These are phyloP conservation scores for Caligus rogercresseyi DNA, from an alignment of 1,140 invertebrate species.

Conservation along the genomic window DNA sequence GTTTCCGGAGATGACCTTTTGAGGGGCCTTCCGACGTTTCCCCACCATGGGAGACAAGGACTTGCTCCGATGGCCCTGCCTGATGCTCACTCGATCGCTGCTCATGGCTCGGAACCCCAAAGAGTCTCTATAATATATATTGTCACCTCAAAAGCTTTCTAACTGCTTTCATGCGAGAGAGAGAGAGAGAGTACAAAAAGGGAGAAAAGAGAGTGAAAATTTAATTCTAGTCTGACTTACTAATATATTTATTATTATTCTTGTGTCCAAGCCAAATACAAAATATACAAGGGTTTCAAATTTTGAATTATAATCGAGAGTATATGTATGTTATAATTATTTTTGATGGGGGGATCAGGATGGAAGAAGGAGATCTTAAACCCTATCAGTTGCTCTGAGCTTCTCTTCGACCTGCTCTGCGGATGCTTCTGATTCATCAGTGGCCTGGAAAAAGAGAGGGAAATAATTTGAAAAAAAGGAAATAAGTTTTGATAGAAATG, in stretches of 20 bases:
- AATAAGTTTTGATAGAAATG: too few relatives aligned
- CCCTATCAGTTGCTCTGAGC: slow-evolving; percentile 72
- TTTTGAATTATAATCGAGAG: not conserved
- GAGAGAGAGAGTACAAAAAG: too few relatives aligned
- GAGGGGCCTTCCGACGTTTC: not conserved
- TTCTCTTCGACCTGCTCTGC: slow-evolving; percentile 79
- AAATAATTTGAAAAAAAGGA: too few relatives aligned
- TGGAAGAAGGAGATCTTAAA: slow-evolving; percentile 40
- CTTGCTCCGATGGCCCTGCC: not conserved
- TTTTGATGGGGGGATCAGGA: too few relatives aligned
- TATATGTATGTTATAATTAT: too few relatives aligned
- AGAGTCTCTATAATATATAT: too few relatives aligned
- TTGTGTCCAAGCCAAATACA: not conserved
- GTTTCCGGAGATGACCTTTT: not conserved
- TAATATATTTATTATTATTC: not conserved
- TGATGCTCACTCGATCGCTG: too few relatives aligned
- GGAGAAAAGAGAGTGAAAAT: too few relatives aligned
- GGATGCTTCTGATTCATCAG: slow-evolving; percentile 72
- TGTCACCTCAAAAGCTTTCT: not conserved
- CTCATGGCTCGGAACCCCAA: too few relatives aligned
- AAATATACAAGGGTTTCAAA: not conserved
- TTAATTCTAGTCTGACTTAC: not conserved
- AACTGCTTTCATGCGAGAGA: not conserved
- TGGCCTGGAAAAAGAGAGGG: slow-evolving; percentile 39
- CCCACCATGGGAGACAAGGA: not conserved